These are phyloP conservation scores for Sigmodon hispidus DNA, from an alignment of 2,113 vertebrate genomes.

Conservation along the genomic window DNA sequence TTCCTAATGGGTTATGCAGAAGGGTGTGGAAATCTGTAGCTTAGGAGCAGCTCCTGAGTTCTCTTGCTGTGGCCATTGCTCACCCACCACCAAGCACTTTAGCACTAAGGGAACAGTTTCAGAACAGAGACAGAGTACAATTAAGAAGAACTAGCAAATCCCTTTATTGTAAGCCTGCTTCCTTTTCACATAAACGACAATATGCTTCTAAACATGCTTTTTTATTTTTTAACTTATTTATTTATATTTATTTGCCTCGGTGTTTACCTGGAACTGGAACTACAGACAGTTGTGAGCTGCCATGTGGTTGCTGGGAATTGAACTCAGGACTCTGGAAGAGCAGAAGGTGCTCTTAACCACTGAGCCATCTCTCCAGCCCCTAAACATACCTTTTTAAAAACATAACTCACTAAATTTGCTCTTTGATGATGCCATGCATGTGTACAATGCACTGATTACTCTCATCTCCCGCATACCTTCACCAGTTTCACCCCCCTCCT, in stretches of 20 bases:
- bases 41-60: neutral
- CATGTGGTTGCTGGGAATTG: too few relatives aligned
- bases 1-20: slow-evolving; percentile 49
- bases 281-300: too few relatives aligned
- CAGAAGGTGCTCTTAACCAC: too few relatives aligned
- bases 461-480: neutral
- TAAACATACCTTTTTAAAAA: too few relatives aligned
- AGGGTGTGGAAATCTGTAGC: slow-evolving; percentile 45
- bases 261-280: too few relatives aligned
- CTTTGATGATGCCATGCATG: too few relatives aligned
- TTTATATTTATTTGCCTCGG: too few relatives aligned
- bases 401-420: neutral
- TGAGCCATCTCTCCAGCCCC: too few relatives aligned
- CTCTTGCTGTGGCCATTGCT: slow-evolving; percentile 20
- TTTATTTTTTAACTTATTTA: too few relatives aligned
- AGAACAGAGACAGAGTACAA: neutral
- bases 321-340: too few relatives aligned
- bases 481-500: neutral
- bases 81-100: neutral
- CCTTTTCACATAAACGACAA: neutral
- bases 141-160: neutral
- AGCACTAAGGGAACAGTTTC: neutral
- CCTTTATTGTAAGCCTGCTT: neutral
- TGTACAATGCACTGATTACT: neutral
- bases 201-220: neutral